Base-by-base conservation (phyloP, 2,797 vertebrate species). In the Galago senegalensis region DNA sequence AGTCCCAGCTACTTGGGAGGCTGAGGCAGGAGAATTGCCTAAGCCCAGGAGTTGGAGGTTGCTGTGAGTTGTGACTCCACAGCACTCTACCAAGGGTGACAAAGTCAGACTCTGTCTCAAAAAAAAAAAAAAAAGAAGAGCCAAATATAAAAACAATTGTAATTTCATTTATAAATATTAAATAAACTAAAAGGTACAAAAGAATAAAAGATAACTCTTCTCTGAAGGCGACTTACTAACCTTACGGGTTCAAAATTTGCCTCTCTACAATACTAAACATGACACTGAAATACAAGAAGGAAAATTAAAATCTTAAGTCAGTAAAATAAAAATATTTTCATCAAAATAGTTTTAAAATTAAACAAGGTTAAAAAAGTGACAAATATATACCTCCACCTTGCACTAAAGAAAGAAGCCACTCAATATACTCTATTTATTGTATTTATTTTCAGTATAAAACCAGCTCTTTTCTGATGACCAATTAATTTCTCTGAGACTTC, bases 331-430 rank as follows among this genome's bases (percentile, higher is more conserved):
- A 89, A 46, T 27, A 75, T 40, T 87, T 27, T 29, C 49, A 46
- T 31, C 12, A 94, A 81, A 43, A 88, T 12, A 90, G 1, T 91
- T 87, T 75, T 1, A 85, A 94, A 96, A 95, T 93, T 94, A 94
- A 96, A 95, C 34, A 43, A 91, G 23, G 31, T 20, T 82, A 49
- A 91, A 91, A 61, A 46, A 61, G 70, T 43, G 46, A 77, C 69
- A 91, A 75, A 72, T 40, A 37, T 11, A 84, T 63, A 49, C 27
- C 58, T 90, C 86, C 20, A 93, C 11, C 16, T 75, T 90, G 21
- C 6, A n/a, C 37, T 60, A 85, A 89, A 85, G 31, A 37, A 95
- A 83, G 53, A 92, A 95, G 31, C 31, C 27, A 93, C 3, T 73
- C 43, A 72, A 27, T 92, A 72, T 80, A 46, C 85, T 65, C 56